These are phyloP conservation scores for Heteropelma amictum DNA, from an alignment of 2,888 invertebrate species.

Conservation along the genomic window DNA sequence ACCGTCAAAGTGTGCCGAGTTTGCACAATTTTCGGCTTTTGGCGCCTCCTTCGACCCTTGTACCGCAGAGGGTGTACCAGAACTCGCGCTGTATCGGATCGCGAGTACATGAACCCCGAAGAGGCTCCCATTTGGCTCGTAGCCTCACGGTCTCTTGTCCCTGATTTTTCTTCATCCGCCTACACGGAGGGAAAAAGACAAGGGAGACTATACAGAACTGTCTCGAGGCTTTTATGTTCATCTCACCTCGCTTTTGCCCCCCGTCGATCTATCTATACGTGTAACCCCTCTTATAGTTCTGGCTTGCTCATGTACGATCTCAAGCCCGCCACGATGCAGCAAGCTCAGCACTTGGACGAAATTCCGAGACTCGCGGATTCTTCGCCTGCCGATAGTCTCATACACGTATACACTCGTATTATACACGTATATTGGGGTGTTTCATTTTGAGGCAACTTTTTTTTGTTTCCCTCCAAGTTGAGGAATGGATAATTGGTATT, in stretches of 20 bases:
- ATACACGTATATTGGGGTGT: too few species aligned
- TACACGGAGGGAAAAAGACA: background rate
- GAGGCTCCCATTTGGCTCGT: slow-evolving; percentile 50
- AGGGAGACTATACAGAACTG: slow-evolving; percentile 22
- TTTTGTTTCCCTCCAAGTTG: too few species aligned
- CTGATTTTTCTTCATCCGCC: slow-evolving; percentile 21
- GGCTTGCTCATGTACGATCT: slow-evolving; percentile 18
- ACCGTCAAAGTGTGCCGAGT: background rate
- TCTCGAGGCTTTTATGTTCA: slow-evolving; percentile 46
- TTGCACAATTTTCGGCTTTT: background rate
- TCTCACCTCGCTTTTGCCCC: background rate
- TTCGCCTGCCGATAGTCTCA: slow-evolving; percentile 16
- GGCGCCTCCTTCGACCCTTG: background rate
- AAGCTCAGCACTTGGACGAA: slow-evolving; percentile 56
- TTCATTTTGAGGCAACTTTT: too few species aligned
- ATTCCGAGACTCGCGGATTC: slow-evolving; percentile 51
- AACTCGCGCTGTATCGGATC: background rate
- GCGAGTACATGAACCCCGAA: slow-evolving; percentile 31
- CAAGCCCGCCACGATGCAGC: slow-evolving; percentile 37
- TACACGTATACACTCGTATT: too few species aligned
- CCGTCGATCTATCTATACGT: background rate
- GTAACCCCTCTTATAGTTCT: slow-evolving; percentile 18
- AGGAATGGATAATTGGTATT: too few species aligned
- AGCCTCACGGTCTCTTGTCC: slow-evolving; percentile 14
- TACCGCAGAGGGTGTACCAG: background rate